A percentile compares a stretch with the other conserved stretches of the same genome.
Evolutionary conservation across 2,797 vertebrate species (phyloP).

Genomic region (Brachymystax lenok): DNA sequence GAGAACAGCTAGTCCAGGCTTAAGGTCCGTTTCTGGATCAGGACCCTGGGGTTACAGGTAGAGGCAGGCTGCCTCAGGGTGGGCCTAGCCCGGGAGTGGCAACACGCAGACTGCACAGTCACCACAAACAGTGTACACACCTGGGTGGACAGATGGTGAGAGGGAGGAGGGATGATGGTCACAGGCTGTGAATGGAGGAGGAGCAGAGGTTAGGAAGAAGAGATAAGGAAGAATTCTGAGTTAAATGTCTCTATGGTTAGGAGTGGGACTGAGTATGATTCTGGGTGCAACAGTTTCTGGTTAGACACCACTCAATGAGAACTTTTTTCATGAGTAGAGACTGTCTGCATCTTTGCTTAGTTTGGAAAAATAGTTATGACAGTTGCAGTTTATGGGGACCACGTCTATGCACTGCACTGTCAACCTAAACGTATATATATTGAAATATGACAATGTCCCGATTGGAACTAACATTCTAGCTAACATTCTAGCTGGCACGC

Average conservation of each 20-base stretch:
- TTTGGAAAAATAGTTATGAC: background rate
- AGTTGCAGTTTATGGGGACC: background rate
- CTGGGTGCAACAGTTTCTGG: background rate
- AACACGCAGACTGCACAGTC: conserved; percentile 50
- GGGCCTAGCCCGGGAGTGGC: conserved; percentile 39
- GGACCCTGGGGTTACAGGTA: conserved; percentile 13
- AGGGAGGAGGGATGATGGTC: background rate
- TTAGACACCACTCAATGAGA: no score
- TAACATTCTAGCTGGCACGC: background rate
- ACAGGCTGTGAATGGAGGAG: background rate
- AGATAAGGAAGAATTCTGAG: background rate
- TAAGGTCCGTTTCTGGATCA: conserved; percentile 58
- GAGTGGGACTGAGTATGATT: background rate
- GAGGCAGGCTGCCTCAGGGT: conserved; percentile 20
- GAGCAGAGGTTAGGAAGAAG: background rate
- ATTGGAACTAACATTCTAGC: background rate
- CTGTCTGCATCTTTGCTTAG: background rate
- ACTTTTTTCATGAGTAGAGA: no score
- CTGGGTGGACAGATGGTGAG: conserved; percentile 52
- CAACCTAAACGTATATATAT: background rate
- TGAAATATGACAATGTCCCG: background rate
- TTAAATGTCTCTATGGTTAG: background rate
- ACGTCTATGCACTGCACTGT: background rate
- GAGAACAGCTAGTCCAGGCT: conserved; percentile 65
- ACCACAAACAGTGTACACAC: conserved; percentile 54